phyloP scores from a whole-genome alignment of 53 echinoderm and acorn worm species.

The Paelopatides confundens region DNA sequence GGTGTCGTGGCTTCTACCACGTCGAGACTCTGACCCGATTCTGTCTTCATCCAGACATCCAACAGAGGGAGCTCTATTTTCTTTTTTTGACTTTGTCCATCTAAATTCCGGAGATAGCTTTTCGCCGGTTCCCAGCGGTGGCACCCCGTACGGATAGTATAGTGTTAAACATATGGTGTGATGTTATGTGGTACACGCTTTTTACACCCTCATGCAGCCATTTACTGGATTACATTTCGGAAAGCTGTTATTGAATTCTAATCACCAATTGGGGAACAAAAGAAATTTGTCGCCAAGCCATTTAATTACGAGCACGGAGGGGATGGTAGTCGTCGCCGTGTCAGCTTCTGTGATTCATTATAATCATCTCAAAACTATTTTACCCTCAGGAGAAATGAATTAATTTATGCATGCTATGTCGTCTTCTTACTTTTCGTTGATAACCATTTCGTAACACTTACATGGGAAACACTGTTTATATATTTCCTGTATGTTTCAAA shows the following conservation, averaged over 20 bases:
- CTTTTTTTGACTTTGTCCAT: background rate
- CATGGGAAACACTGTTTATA: no score
- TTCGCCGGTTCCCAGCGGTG: background rate
- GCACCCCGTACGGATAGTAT: background rate
- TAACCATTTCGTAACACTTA: no score
- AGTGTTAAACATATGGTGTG: slow-evolving; percentile 16
- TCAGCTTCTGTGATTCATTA: background rate
- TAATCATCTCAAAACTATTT: background rate
- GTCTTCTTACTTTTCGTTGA: no score
- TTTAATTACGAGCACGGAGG: slow-evolving; percentile 12
- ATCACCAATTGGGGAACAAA: slow-evolving; percentile 28
- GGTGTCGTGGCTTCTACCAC: background rate
- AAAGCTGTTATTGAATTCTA: slow-evolving; percentile 30
- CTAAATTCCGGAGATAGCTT: slow-evolving; percentile 14
- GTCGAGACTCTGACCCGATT: slow-evolving; percentile 34
- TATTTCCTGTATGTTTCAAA: no score
- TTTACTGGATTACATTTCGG: background rate
- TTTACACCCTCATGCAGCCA: background rate
- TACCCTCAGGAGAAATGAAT: background rate
- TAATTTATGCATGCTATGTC: no score
- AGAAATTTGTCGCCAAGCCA: slow-evolving; percentile 40
- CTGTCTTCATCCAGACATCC: background rate
- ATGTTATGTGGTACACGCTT: background rate
- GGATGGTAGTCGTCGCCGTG: background rate
- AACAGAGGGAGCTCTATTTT: slow-evolving; percentile 10